Percentiles rank a stretch among this genome's conserved stretches.
Conservation (phyloP, 2,113 vertebrate genomes). For the Hypocryptadius cinnamomeus region DNA sequence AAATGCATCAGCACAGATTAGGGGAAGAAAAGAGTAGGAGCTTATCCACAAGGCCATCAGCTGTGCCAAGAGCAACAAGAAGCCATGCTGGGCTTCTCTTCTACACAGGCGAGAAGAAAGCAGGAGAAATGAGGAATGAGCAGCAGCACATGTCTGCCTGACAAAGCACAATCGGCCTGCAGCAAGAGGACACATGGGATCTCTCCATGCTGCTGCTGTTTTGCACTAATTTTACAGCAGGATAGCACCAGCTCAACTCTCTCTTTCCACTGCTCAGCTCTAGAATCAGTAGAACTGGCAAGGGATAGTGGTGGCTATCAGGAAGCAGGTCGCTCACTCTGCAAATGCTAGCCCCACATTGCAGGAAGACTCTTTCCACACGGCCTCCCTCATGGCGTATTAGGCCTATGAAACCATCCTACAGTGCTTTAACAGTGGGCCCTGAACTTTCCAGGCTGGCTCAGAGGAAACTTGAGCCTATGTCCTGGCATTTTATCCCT, state of each 20-base stretch:
- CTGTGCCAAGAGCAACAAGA: not conserved
- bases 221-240: not conserved
- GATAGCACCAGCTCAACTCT: not conserved
- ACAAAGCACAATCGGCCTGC: not conserved
- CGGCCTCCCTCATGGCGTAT: not conserved
- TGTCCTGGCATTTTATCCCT: not conserved
- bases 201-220: not conserved
- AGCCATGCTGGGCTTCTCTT: not conserved
- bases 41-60: not conserved
- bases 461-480: not conserved
- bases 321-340: fast-evolving
- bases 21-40: not conserved
- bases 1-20: not conserved
- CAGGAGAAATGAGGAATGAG: not conserved
- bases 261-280: not conserved
- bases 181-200: not conserved
- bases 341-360: fast-evolving
- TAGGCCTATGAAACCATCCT: not conserved
- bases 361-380: not conserved
- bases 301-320: not conserved
- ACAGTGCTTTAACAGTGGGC: not conserved
- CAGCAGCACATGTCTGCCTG: not conserved
- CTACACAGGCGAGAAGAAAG: not conserved
- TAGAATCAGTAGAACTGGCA: not conserved
- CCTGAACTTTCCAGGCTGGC: not conserved